phyloP scores from a whole-genome alignment of 2,888 invertebrate genomes.

The Aspidapion aeneum region DNA sequence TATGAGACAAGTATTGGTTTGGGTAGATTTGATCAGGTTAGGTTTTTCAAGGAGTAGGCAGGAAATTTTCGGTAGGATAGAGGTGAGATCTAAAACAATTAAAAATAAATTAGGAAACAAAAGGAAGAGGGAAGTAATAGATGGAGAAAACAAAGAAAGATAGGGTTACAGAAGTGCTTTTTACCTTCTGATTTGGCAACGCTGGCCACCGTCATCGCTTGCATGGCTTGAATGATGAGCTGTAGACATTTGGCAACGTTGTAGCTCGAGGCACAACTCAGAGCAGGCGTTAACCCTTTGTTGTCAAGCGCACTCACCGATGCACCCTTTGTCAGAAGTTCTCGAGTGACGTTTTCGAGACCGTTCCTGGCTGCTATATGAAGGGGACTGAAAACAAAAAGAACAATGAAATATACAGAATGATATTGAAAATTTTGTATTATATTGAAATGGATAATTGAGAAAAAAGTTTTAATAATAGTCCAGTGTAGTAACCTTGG shows the following conservation, averaged over 20 bases:
- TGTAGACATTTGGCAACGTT: constrained; percentile 60
- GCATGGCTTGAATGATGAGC: constrained; percentile 48
- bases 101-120: too few relatives aligned
- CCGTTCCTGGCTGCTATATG: constrained; percentile 62
- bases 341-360: constrained; percentile 56
- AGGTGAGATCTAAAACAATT: constrained; percentile 1
- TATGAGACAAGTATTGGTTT: constrained; percentile 11
- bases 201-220: too few relatives aligned
- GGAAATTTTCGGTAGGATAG: neutral
- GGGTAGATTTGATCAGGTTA: constrained; percentile 6
- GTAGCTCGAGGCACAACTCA: constrained; percentile 59
- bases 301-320: constrained; percentile 56
- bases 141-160: neutral
- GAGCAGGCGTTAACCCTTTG: constrained; percentile 59
- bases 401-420: neutral
- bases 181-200: neutral
- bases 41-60: constrained; percentile 14
- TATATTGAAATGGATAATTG: too few relatives aligned
- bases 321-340: constrained; percentile 56
- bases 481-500: too few relatives aligned
- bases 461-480: too few relatives aligned
- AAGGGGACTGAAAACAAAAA: constrained; percentile 50
- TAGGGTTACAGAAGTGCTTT: neutral
- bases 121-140: neutral
- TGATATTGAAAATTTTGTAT: neutral